Base-by-base conservation (phyloP, 2,888 invertebrate species). In the Spialia ferax region DNA sequence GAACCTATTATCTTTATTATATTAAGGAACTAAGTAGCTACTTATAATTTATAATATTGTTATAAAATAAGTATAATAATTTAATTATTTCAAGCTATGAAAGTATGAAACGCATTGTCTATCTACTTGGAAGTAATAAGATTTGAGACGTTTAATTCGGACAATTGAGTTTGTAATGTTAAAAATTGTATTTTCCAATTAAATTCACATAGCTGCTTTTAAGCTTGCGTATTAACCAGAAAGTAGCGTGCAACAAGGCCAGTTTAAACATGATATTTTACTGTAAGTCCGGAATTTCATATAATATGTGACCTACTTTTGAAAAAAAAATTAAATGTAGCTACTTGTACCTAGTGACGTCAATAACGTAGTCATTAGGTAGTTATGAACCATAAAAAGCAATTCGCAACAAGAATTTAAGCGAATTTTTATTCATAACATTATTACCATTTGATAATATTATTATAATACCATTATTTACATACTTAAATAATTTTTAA, bases 261-360 rank as follows among this genome's bases (percentile, higher is more conserved):
- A 75, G 70, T 73, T 76, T 69, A 75, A 76, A 74, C 73, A 81
- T 81, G 74, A 77, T 79, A 80, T 81, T 80, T 88, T 89, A 45
- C 42, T 87, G 77, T 81, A 79, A 81, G 75, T 78, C 74, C 81
- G 74, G 79, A 80, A 85, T 83, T 83, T 82, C 86, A 88, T 84
- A 87, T 82, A 86, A 88, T 84, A 87, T 81, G 84, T 86, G 91
- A 89, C 92, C 91, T 82, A 90, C 82, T 87, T 91, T 87, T 74
- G 79, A 82, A 86, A 83, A 86, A 83, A 48, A 35, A 38, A 11
- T 64, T 56, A 84, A 85, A 81, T 82, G 76, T 78, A 82, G n/a
- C n/a, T n/a, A n/a, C n/a, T n/a, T n/a, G n/a, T n/a, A n/a, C n/a
- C n/a, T n/a, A n/a, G 85, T 91, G 91, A 91, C 91, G 91, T 91